These are phyloP conservation scores for Phorcus lineatus DNA, from an alignment of 2,888 invertebrate genomes.

Conservation along the genomic window DNA sequence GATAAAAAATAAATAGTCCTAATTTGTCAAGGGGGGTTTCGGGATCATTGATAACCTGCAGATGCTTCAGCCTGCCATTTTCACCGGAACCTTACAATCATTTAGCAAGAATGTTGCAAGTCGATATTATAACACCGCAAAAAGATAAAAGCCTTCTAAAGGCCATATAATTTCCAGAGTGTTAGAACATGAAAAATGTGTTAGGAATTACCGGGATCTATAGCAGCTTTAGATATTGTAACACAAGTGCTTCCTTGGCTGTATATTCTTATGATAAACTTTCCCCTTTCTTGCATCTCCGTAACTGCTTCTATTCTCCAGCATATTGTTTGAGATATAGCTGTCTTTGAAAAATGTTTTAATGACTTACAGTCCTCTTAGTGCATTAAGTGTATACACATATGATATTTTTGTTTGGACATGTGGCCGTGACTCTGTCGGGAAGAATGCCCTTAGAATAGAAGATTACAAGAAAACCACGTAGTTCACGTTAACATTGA, in stretches of 20 bases:
- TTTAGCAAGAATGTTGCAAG: conserved; percentile 13
- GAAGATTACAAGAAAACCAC: not conserved
- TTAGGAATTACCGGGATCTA: not conserved
- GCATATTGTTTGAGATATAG: conserved; percentile 12
- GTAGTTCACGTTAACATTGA: not conserved
- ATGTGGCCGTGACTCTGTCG: not conserved
- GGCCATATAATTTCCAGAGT: conserved; percentile 11
- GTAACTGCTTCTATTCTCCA: not conserved
- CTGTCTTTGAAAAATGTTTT: conserved; percentile 25
- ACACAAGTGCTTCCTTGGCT: not conserved
- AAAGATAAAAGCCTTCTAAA: conserved; percentile 13
- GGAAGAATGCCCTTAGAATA: not conserved
- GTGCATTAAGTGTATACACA: not conserved
- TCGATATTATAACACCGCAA: conserved; percentile 8
- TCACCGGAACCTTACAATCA: conserved; percentile 3
- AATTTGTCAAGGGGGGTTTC: conserved; percentile 2
- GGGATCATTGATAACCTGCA: not conserved
- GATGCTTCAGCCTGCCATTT: not conserved
- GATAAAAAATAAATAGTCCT: conserved; percentile 15
- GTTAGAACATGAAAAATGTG: conserved; percentile 7
- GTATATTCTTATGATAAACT: conserved; percentile 14
- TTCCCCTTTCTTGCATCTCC: conserved; percentile 3
- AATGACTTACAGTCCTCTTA: not conserved
- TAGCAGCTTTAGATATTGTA: not conserved
- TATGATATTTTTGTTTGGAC: conserved; percentile 1